A percentile compares a stretch with the other conserved stretches of the same genome.
These are phyloP conservation scores for Drosophila asahinai DNA, from an alignment of 1,140 invertebrate genomes.

Conservation along the genomic window DNA sequence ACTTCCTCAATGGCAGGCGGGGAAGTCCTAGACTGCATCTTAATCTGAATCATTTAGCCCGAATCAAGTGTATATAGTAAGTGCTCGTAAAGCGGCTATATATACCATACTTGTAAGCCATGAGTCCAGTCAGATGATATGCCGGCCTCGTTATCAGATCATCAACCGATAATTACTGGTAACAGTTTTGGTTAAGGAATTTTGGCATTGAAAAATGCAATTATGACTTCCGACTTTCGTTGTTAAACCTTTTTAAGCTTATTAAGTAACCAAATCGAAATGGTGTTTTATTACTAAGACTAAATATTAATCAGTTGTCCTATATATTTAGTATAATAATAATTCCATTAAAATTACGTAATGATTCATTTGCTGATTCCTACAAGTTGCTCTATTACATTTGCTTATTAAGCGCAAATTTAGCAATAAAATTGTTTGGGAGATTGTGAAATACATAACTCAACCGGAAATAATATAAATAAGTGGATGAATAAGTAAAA, in stretches of 20 bases:
- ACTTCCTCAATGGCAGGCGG: constrained; percentile 36
- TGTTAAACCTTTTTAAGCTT: not conserved
- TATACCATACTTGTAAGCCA: constrained; percentile 14
- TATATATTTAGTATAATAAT: too few relatives aligned
- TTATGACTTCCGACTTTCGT: not conserved
- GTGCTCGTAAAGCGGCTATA: constrained; percentile 31
- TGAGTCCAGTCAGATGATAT: constrained; percentile 38
- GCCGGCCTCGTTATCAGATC: constrained; percentile 24
- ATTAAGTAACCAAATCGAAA: not conserved
- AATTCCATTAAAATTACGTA: not conserved
- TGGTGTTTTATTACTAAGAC: not conserved
- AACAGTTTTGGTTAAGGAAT: constrained; percentile 3
- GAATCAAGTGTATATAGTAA: constrained; percentile 11
- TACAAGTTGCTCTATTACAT: not conserved
- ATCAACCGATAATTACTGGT: constrained; percentile 19
- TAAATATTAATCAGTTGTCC: not conserved
- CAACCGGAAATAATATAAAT: not conserved
- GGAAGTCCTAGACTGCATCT: constrained; percentile 51
- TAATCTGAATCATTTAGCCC: constrained; percentile 30
- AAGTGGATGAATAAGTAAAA: not conserved
- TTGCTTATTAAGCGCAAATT: not conserved
- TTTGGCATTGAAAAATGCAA: not conserved
- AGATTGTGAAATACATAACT: not conserved
- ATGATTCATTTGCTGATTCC: not conserved
- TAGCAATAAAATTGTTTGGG: not conserved